A percentile compares a stretch with the other conserved stretches of the same genome.
phyloP scores from a whole-genome alignment of 2,888 invertebrate species.

The Drosophila lacicola region DNA sequence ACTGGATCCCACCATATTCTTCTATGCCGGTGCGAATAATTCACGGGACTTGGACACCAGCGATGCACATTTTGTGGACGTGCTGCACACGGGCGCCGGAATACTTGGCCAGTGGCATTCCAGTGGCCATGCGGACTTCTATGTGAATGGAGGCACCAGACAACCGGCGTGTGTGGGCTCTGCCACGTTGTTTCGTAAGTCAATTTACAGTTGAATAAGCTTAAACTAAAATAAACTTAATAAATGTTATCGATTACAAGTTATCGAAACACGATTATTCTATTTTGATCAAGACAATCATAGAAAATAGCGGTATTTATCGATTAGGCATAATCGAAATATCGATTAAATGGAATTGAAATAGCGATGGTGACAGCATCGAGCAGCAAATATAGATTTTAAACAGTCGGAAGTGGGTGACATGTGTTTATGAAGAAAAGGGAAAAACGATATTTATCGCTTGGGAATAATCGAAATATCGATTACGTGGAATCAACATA shows the following conservation, averaged over 20 bases:
- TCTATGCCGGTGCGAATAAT: conserved; percentile 93
- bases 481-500: too few species aligned
- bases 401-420: too few species aligned
- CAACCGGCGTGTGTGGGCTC: conserved; percentile 94
- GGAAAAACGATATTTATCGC: too few species aligned
- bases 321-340: too few species aligned
- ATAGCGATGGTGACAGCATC: too few species aligned
- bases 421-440: too few species aligned
- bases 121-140: conserved; percentile 95
- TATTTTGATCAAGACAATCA: too few species aligned
- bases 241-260: not conserved
- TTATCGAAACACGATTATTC: not conserved
- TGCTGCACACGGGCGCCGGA: conserved; percentile 94
- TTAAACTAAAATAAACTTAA: not conserved
- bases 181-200: conserved; percentile 92
- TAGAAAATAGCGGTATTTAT: too few species aligned
- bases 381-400: too few species aligned
- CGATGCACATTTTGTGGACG: conserved; percentile 93
- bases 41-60: conserved; percentile 92
- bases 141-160: conserved; percentile 94
- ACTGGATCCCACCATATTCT: conserved; percentile 94
- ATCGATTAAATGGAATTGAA: too few species aligned
- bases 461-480: too few species aligned
- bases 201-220: accelerated
- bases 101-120: conserved; percentile 96